Evolutionary conservation across 2,888 invertebrate species (phyloP), one percentile per base, ranked within the genome.

Genomic region (Pseudanteris insignis): DNA sequence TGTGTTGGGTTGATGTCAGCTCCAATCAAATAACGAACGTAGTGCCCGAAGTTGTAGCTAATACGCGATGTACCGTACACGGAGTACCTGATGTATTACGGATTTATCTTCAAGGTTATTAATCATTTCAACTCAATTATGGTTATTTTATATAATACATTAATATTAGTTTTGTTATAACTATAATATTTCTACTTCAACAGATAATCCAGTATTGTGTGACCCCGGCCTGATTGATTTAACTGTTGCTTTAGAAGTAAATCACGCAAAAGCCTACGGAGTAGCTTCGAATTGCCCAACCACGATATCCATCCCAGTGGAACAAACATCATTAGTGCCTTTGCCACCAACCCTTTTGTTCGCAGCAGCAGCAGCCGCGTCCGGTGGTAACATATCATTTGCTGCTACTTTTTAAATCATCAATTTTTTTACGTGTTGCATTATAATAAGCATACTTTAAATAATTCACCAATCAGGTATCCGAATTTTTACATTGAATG

Each of bases 161-260:
- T n/a, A n/a, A n/a, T n/a, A n/a, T n/a, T n/a, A n/a, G n/a, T n/a
- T n/a, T n/a, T n/a, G n/a, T n/a, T n/a, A n/a, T n/a, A n/a, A n/a
- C n/a, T n/a, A n/a, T n/a, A n/a, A n/a, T n/a, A n/a, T n/a, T n/a
- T n/a, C n/a, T n/a, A n/a, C n/a, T n/a, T n/a, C n/a, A n/a, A n/a
- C 83, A 92, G 92, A 90, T 76, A 92, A 92, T 81, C 92, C 92
- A 38, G 89, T 92, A 53, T 81, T 91, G 65, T 92, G 92, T 76
- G 89, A 90, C 75, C 87, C 88, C 47, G 85, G 85, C 6, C 80
- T 90, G 51, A 87, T 86, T 64, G 89, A 90, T 78, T 82, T 91
- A 65, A 86, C 86, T 65, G 85, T 87, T 0, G 83, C 86, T 48
- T 84, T 91, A 81, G 88, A 89, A 73, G 86, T 84, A 21, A 84